Base-by-base conservation (phyloP, 2,797 vertebrate species). In the Schizothorax lantsangensis region DNA sequence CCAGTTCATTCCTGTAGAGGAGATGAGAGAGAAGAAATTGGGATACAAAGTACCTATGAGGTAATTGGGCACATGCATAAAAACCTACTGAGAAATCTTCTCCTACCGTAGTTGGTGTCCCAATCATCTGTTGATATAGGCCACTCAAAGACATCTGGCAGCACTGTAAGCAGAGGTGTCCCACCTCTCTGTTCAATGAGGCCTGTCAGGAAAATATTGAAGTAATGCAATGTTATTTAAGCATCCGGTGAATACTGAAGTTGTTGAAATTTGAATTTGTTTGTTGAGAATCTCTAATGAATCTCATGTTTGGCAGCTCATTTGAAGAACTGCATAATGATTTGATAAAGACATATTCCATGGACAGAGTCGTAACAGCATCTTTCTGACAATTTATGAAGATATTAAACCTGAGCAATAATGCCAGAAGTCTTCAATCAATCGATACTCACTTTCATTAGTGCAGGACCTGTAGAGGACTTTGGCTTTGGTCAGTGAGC, bases 391-490 rank as follows among this genome's bases (percentile, higher is more conserved):
- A 11, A 45, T 43, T 23, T 45, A n/a, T n/a, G 17, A 83, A 72
- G 43, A 15, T 23, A 14, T 38, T 78, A 40, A 78, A 36, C 30
- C 66, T 36, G 49, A 78, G 19, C 49, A 57, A 57, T 38, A 38
- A 36, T n/a, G 9, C 23, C 30, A 68, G 38, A 33, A 57, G n/a
- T 75, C 19, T 49, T 26, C 17, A 80, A 7, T 64, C 9, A 64
- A 64, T 33, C 11, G 1, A 66, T 90, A 95, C 97, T 96, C 93
- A 99, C 98, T 96, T 92, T 99, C 97, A 94, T 99, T 98, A 88
- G 95, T 94, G 84, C 98, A 99, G 0, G 98, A 99, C 90, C 95
- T 96, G 91, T 98, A 99, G 54, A 99, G 94, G 19, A 94, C 97
- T 93, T 97, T 99, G 68, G 97, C 97, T 94, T 99, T 99, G 91